Base-by-base conservation (phyloP, 2,888 invertebrate genomes). In the Melanotus villosus region DNA sequence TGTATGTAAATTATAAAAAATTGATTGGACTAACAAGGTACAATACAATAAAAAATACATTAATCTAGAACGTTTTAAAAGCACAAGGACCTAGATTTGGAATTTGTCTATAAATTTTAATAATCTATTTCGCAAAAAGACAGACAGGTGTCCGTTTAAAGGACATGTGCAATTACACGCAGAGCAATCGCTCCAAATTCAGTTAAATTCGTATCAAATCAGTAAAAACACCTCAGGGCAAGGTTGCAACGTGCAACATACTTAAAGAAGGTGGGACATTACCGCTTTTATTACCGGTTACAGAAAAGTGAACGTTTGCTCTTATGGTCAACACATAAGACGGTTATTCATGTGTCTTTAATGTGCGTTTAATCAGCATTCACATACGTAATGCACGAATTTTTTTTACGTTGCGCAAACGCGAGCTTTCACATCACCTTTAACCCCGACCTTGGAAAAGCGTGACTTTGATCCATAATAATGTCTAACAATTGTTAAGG, bases 401-500 rank as follows among this genome's bases (percentile, higher is more conserved):
- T 19, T 18, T 14, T 36, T 7, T n/a, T n/a, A n/a, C n/a, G 9
- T 9, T 34, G 56, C 34, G 34, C 30, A 57, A 16, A 45, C 47
- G 34, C 50, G 52, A 50, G 52, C 58, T 68, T 68, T 68, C 50
- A 52, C 58, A 19, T 54, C 45, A 64, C 68, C 64, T 68, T 43
- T 64, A 64, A 68, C 68, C 68, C 58, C 68, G 59, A 68, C 68
- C 68, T 68, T 68, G 68, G 34, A 38, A 63, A 62, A 63, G 21
- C 68, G 59, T 64, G 63, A 64, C 62, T 63, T 50, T 62, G 52
- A 52, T 52, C 52, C n/a, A 32, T 21, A 34, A 34, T 60, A 60
- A 47, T 18, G n/a, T 45, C 47, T 19, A 14, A 30, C 60, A 50
- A 62, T 43, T 50, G 50, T 23, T 60, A 41, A 18, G 7, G 1